Percentiles rank a stretch among this genome's conserved stretches.
These are phyloP conservation scores for Eupithecia abbreviata DNA, from an alignment of 2,888 invertebrate species.

Conservation along the genomic window DNA sequence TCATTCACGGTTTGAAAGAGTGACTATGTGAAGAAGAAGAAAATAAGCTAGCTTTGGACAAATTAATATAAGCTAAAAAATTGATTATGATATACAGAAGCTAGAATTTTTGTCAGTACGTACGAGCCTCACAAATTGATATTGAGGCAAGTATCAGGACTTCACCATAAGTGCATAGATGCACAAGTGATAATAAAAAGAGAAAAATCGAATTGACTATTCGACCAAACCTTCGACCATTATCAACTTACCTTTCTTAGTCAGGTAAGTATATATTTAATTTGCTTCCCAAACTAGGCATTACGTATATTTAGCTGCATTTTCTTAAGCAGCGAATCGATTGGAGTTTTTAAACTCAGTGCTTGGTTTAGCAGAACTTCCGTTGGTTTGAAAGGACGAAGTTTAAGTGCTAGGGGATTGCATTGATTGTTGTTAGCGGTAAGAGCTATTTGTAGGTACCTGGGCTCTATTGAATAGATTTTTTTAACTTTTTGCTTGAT, in stretches of 20 bases:
- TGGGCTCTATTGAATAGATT: not conserved
- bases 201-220: not conserved
- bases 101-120: not conserved
- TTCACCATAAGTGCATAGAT: not conserved
- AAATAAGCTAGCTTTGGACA: too few species aligned
- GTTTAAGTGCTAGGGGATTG: constrained; percentile 21
- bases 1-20: too few species aligned
- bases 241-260: not conserved
- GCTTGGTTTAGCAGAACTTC: constrained; percentile 19
- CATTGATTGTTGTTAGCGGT: constrained; percentile 18
- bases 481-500: not conserved
- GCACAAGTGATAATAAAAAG: not conserved
- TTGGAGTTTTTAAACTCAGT: constrained; percentile 26
- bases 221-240: not conserved
- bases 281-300: not conserved
- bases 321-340: constrained; percentile 28
- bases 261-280: not conserved
- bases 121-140: not conserved
- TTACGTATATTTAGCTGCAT: constrained; percentile 21
- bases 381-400: constrained; percentile 19
- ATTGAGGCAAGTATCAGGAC: not conserved
- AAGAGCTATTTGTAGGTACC: constrained; percentile 11
- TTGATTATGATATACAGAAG: not conserved
- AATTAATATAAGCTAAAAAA: too few species aligned
- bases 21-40: too few species aligned